Evolutionary conservation across 2,113 vertebrate genomes (phyloP), one percentile per base, ranked within the genome.

Genomic region (Clarias batrachus): DNA sequence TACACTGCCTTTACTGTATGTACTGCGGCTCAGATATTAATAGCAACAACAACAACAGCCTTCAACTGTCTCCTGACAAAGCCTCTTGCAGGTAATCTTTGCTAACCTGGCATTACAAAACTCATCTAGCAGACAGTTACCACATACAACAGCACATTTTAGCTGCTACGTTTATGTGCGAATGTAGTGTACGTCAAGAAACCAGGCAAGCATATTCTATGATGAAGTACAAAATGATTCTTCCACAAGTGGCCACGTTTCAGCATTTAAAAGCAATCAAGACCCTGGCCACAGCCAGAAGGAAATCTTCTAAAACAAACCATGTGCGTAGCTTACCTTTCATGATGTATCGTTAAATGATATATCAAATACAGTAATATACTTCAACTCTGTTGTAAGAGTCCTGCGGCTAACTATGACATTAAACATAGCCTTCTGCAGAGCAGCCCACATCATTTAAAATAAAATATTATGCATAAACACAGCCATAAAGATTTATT

Each of bases 101-200:
- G 27, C 66, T 84, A 87, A 70, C 37, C 80, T 86, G 73, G 63
- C 87, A 79, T 84, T 48, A 41, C 60, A 62, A 83, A 84, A 88
- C 90, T 87, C 85, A 86, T 70, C 81, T 85, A 91, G 71, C 76
- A 92, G 62, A 88, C 90, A 91, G 90, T 87, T 87, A 86, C 82
- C 79, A 63, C 37, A 63, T 65, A 68, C 19, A 23, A 19, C 78
- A 37, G 84, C 66, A 86, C 27, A 68, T 76, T 91, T 91, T 90
- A 87, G 78, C 90, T 76, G 89, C 27, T 82, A 86, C 91, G 90
- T 90, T 91, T 91, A 90, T 86, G 91, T 92, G 90, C 92, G 92
- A 92, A 93, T 23, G 9, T 60, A 33, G 6, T 23, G 9, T 60
- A 33, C 11, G 17, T 80, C 56, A 17, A 91, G 91, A 91, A 63